Base-by-base conservation (phyloP, 1,140 invertebrate genomes). In the Lanistes nyassanus region DNA sequence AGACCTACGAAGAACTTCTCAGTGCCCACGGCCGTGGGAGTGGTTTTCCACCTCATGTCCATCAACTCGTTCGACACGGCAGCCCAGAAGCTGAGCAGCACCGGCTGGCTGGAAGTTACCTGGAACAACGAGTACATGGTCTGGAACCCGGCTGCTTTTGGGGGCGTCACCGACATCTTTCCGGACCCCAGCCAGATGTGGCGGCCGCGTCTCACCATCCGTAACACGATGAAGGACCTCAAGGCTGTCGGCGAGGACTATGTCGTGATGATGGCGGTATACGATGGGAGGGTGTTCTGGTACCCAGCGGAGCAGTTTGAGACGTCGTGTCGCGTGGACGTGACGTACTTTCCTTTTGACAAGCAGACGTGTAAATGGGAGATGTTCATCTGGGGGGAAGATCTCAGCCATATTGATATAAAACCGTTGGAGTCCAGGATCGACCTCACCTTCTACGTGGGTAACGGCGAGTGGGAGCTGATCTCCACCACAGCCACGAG, bases 221-320 rank as follows among this genome's bases (percentile, higher is more conserved):
- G 19, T 0, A 75, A 75, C 55, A 47, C 64, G 3, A 16, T 55
- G 29, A 67, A 75, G 21, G 55, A 75, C 3, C 34, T 51, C 2
- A 60, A 75, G 11, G 21, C 60, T 13, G 34, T 58, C 36, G 42
- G 55, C 21, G 13, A 51, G 13, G 53, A 51, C 5, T 67, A 53
- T 13, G 47, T 51, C 23, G 13, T 37, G 11, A 37, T 75, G 16
- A 75, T 26, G 29, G 26, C 67, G 6, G 16, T 83, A 85, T 94
- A 96, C 88, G 97, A 97, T 90, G 97, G 97, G 26, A 96, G 95
- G 90, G 96, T 98, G 58, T 91, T 94, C 55, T 98, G 96, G 96
- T 96, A 96, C 86, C 96, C 96, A 62, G 96, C 96, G 39, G 97
- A 97, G 5, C 98, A 98, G 86, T 98, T 98, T 87, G 98, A 98